These are phyloP conservation scores for Octopus sinensis DNA, from an alignment of 1,140 invertebrate genomes.

Conservation along the genomic window DNA sequence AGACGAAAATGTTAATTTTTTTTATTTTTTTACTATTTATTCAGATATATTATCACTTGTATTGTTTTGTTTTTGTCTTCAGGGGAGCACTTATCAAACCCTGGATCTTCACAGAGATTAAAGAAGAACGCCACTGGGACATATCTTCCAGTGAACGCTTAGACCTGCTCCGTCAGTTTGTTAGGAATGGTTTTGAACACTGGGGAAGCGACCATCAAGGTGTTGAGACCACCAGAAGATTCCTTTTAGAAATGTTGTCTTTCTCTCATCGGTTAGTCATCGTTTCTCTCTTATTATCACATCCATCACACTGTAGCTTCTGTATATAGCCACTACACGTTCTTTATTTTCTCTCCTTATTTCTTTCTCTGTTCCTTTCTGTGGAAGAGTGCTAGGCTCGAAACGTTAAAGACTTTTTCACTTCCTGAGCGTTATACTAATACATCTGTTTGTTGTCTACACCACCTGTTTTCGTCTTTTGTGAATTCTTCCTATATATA, in stretches of 20 bases:
- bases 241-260: conserved; percentile 95
- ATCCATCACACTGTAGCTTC: background rate
- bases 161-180: conserved; percentile 84
- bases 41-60: background rate
- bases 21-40: background rate
- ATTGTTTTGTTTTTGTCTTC: conserved; percentile 26
- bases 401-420: no score
- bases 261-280: conserved; percentile 67
- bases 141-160: conserved; percentile 87
- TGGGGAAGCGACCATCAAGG: conserved; percentile 91
- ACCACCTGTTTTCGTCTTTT: no score
- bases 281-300: background rate
- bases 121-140: conserved; percentile 87
- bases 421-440: no score
- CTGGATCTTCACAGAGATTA: conserved; percentile 98
- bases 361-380: no score
- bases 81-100: conserved; percentile 96
- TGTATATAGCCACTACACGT: no score
- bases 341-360: no score
- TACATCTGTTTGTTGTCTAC: no score
- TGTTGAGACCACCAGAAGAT: conserved; percentile 87
- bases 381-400: no score
- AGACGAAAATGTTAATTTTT: background rate
- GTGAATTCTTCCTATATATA: no score
- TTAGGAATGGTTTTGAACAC: conserved; percentile 93